Evolutionary conservation across 2,113 vertebrate species (phyloP).

Genomic region (human (Homo sapiens)): DNA sequence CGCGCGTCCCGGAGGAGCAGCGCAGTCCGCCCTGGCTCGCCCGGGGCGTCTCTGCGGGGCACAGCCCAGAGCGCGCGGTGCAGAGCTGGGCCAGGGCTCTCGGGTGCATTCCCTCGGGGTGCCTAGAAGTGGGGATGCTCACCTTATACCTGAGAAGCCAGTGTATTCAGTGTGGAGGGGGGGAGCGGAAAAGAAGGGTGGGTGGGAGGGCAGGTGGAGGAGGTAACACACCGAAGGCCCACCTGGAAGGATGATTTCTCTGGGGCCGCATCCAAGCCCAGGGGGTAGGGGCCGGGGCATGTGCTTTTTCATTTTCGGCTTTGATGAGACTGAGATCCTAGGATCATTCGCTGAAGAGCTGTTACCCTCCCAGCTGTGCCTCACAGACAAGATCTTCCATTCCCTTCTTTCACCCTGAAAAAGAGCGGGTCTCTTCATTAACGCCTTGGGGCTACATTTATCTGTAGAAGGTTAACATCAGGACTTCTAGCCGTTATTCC

Average conservation of each 20-base stretch:
- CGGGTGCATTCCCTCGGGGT: not conserved
- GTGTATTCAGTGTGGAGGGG: not conserved
- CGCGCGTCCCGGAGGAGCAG: not conserved
- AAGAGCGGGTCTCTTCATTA: not conserved
- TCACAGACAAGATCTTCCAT: not conserved
- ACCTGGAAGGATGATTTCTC: not conserved
- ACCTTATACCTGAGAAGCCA: not conserved
- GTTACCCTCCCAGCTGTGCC: not conserved
- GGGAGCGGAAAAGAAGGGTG: not conserved
- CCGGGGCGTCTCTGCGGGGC: not conserved
- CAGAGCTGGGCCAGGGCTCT: not conserved
- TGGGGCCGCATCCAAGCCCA: accelerated
- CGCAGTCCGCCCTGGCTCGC: not conserved
- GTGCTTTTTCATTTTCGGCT: not conserved
- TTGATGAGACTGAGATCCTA: not conserved
- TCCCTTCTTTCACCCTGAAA: not conserved
- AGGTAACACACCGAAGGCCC: not conserved
- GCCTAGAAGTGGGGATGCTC: not conserved
- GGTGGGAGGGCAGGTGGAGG: not conserved
- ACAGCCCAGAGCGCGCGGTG: not conserved
- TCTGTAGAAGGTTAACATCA: not conserved
- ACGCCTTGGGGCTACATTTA: not conserved
- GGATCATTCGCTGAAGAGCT: not conserved
- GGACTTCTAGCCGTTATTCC: not conserved
- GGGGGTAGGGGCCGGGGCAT: not conserved